Evolutionary conservation across 2,888 invertebrate genomes (phyloP).

Genomic region (Pyralis farinalis): DNA sequence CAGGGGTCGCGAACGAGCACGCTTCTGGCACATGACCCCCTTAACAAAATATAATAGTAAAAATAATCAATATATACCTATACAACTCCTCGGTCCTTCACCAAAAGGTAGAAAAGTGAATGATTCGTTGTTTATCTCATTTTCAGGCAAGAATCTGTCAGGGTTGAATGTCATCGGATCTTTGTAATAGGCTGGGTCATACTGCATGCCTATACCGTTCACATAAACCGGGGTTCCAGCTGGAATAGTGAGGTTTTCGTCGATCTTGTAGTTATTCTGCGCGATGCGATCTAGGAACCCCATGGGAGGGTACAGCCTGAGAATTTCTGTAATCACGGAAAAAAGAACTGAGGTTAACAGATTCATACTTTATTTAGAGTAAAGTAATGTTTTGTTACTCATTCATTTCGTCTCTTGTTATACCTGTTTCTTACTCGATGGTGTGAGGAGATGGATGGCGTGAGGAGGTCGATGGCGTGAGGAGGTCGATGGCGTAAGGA

Average conservation of each 20-base stretch:
- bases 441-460: no score
- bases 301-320: conserved; percentile 49
- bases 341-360: no score
- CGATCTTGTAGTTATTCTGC: conserved; percentile 26
- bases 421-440: no score
- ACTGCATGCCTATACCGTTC: conserved; percentile 37
- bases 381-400: no score
- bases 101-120: conserved; percentile 72
- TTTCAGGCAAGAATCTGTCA: conserved; percentile 72
- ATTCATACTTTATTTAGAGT: no score
- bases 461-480: no score
- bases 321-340: conserved; percentile 39
- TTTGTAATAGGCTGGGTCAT: conserved; percentile 67
- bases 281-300: conserved; percentile 35
- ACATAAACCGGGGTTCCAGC: conserved; percentile 35
- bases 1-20: no score
- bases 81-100: conserved; percentile 79
- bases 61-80: conserved; percentile 47
- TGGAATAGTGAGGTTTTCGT: conserved; percentile 32
- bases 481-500: no score
- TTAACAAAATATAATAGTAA: no score
- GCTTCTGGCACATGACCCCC: no score
- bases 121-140: conserved; percentile 30
- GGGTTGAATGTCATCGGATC: conserved; percentile 77
- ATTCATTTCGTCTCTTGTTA: no score